These are phyloP conservation scores for Syngnathoides biaculeatus DNA, from an alignment of 2,113 vertebrate species.

Conservation along the genomic window DNA sequence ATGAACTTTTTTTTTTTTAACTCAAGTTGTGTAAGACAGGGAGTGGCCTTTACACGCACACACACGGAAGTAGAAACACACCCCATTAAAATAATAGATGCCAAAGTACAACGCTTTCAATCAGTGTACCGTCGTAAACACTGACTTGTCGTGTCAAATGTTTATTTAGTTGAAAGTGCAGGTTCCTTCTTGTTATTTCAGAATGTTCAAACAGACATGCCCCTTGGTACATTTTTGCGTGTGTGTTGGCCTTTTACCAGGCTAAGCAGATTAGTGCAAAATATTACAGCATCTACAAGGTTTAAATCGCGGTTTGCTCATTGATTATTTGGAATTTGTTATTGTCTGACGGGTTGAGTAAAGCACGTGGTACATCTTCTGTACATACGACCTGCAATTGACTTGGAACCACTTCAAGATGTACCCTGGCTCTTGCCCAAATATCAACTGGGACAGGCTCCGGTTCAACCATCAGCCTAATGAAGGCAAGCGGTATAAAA, in stretches of 20 bases:
- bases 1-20: constrained; percentile 28
- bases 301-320: neutral
- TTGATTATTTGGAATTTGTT: neutral
- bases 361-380: neutral
- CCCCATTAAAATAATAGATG: neutral
- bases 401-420: neutral
- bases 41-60: constrained; percentile 53
- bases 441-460: neutral
- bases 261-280: neutral
- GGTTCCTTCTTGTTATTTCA: neutral
- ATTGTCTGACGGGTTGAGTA: neutral
- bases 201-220: neutral
- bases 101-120: constrained; percentile 9
- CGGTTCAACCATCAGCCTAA: neutral
- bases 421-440: neutral
- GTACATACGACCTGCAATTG: neutral
- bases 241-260: neutral
- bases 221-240: neutral
- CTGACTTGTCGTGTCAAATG: constrained; percentile 15
- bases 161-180: constrained; percentile 21
- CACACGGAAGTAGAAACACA: constrained; percentile 15
- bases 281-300: neutral
- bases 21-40: constrained; percentile 53
- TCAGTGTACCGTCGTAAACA: constrained; percentile 34
- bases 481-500: neutral